A percentile compares a stretch with the other conserved stretches of the same genome.
Evolutionary conservation across 2,888 invertebrate genomes (phyloP).

Genomic region (Lordiphosa andalusiaca): DNA sequence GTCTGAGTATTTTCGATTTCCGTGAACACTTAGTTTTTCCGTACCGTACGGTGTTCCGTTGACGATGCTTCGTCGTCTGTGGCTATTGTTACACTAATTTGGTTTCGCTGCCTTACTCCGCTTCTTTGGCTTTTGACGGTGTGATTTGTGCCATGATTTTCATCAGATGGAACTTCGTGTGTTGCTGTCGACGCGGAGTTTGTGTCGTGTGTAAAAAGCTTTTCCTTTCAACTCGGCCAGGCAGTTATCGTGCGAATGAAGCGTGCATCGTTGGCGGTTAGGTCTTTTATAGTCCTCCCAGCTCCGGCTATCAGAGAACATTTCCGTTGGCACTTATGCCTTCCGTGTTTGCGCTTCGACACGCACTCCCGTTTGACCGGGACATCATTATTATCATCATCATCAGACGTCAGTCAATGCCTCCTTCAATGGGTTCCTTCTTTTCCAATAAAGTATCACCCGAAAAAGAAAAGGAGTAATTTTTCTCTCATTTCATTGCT

Average conservation of each 20-base stretch:
- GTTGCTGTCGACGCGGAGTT: constrained; percentile 18
- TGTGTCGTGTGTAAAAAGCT: constrained; percentile 17
- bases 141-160: constrained; percentile 38
- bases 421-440: constrained; percentile 2
- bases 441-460: constrained; percentile 30
- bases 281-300: constrained; percentile 33
- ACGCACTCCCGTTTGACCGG: constrained; percentile 35
- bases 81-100: constrained; percentile 62
- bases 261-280: constrained; percentile 29
- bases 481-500: constrained; percentile 35
- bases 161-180: constrained; percentile 33
- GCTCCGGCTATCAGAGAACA: constrained; percentile 13
- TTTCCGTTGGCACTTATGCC: constrained; percentile 31
- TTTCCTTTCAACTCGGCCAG: constrained; percentile 23
- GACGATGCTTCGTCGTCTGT: constrained; percentile 42
- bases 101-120: constrained; percentile 45
- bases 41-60: constrained; percentile 18
- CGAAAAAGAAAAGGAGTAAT: constrained; percentile 45
- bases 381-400: constrained; percentile 17
- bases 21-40: constrained; percentile 36
- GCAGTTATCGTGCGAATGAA: constrained; percentile 29
- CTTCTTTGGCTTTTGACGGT: constrained; percentile 32
- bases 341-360: constrained; percentile 35
- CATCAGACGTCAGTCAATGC: constrained; percentile 21
- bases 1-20: constrained; percentile 32